A percentile compares a stretch with the other conserved stretches of the same genome.
phyloP scores from a whole-genome alignment of 2,888 invertebrate genomes.

The Flexamia atlantica region DNA sequence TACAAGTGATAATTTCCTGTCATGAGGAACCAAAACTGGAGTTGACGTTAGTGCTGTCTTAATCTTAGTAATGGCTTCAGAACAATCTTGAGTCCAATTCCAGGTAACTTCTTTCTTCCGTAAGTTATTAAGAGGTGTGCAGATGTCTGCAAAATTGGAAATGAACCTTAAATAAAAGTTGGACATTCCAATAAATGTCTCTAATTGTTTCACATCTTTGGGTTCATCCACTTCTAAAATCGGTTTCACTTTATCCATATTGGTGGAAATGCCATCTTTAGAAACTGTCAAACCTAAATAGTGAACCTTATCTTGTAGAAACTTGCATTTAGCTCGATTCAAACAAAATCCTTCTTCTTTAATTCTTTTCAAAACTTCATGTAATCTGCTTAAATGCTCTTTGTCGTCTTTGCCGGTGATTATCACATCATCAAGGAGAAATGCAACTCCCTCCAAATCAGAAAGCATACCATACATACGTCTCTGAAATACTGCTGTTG shows the following conservation, averaged over 20 bases:
- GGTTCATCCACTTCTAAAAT: not conserved
- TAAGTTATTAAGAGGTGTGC: not conserved
- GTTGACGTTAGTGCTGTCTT: not conserved
- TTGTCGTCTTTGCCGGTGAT: slow-evolving; percentile 4
- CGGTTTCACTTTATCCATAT: not conserved
- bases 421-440: slow-evolving; percentile 25
- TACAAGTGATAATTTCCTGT: not conserved
- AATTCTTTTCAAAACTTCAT: not conserved
- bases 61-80: not conserved
- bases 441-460: not conserved
- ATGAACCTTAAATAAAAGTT: slow-evolving; percentile 28
- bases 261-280: slow-evolving; percentile 3
- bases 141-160: too few species aligned
- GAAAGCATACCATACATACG: not conserved
- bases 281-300: slow-evolving; percentile 16
- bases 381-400: not conserved
- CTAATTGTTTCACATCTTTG: not conserved
- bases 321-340: not conserved
- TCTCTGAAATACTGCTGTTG: slow-evolving; percentile 15
- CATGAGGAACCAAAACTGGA: not conserved
- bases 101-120: not conserved
- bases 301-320: slow-evolving; percentile 18
- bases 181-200: slow-evolving; percentile 26
- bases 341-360: slow-evolving; percentile 23
- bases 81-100: not conserved